Evolutionary conservation across 1,140 invertebrate genomes (phyloP).

Genomic region (Atta colombica): DNA sequence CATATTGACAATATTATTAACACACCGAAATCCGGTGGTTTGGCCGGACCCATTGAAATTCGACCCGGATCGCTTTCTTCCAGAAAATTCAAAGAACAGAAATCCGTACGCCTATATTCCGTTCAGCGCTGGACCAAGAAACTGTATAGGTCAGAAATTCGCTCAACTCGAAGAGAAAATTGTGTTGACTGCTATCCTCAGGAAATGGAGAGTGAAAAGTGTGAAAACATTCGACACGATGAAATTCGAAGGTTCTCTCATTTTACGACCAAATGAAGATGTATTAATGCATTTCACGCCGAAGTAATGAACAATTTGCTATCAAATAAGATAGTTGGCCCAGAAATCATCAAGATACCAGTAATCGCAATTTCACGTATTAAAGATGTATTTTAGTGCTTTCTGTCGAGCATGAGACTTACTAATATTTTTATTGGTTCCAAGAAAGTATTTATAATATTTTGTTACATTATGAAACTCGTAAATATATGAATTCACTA

Average conservation of each 20-base stretch:
- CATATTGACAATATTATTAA: slow-evolving; percentile 85
- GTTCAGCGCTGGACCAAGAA: slow-evolving; percentile 77
- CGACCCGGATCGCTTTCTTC: slow-evolving; percentile 87
- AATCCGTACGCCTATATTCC: slow-evolving; percentile 89
- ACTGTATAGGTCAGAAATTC: slow-evolving; percentile 80
- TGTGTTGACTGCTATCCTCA: slow-evolving; percentile 86
- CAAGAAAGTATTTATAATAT: too few relatives aligned
- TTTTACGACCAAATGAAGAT: slow-evolving; percentile 76
- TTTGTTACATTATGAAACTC: too few relatives aligned
- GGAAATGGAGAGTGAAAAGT: slow-evolving; percentile 87
- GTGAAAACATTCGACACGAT: slow-evolving; percentile 77
- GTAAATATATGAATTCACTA: too few relatives aligned
- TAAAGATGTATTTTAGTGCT: too few relatives aligned
- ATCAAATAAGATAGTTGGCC: too few relatives aligned
- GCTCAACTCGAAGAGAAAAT: slow-evolving; percentile 88
- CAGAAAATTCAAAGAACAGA: slow-evolving; percentile 85
- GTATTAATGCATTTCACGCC: slow-evolving; percentile 67
- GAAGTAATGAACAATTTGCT: slow-evolving; percentile 32
- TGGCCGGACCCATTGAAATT: slow-evolving; percentile 92
- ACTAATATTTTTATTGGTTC: too few relatives aligned
- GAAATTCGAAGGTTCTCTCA: slow-evolving; percentile 73
- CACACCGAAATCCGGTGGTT: slow-evolving; percentile 85
- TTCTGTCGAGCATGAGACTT: too few relatives aligned
- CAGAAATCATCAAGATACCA: too few relatives aligned
- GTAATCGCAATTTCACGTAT: too few relatives aligned